Conservation (phyloP, 2,888 invertebrate species). For the Imbricaverruca yamaguchii region DNA sequence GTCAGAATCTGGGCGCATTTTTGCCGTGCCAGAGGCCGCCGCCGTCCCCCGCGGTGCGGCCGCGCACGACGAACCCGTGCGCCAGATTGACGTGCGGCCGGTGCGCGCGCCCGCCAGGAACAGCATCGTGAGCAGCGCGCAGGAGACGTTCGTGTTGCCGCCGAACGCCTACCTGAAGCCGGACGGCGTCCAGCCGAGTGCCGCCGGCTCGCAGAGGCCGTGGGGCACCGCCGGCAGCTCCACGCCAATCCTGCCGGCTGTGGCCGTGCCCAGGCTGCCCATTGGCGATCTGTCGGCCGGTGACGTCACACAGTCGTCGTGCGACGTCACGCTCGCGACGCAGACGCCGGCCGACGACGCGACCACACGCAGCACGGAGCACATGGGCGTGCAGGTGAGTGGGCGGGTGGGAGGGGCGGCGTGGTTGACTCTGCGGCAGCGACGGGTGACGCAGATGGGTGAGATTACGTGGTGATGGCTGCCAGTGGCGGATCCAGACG, state of each 20-base stretch:
- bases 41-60: no score
- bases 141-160: neutral
- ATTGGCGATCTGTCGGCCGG: neutral
- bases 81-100: no score
- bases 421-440: no score
- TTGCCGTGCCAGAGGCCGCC: no score
- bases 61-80: no score
- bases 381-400: constrained; percentile 10
- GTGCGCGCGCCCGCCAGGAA: no score
- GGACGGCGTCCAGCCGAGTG: neutral
- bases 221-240: neutral
- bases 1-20: no score
- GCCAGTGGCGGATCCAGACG: no score
- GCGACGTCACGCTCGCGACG: neutral
- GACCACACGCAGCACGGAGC: neutral
- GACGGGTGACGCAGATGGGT: no score
- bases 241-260: neutral
- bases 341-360: no score
- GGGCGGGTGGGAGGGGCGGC: neutral
- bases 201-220: neutral
- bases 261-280: neutral
- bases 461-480: no score
- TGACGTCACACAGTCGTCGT: neutral
- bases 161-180: neutral
- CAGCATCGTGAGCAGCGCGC: neutral